These are phyloP conservation scores for Ischnus inquisitorius DNA, from an alignment of 2,888 invertebrate genomes.

Conservation along the genomic window DNA sequence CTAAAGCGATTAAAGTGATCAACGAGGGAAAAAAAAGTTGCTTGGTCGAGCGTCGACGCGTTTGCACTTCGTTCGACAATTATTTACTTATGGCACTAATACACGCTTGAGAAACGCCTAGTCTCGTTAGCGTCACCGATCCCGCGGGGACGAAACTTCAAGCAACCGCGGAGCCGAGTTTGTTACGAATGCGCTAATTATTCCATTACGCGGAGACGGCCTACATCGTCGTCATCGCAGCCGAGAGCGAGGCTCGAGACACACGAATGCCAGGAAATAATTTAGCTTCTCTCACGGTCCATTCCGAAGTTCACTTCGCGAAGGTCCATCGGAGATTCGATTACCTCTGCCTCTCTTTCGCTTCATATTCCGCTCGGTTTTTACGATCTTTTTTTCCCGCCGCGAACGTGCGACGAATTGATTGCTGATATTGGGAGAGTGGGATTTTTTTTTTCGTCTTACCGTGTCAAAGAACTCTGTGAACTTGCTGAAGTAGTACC, in stretches of 20 bases:
- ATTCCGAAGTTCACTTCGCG: conserved; percentile 35
- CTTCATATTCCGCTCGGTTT: conserved; percentile 11
- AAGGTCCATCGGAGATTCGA: conserved; percentile 33
- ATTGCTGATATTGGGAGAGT: neutral
- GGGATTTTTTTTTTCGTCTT: conserved; percentile 79
- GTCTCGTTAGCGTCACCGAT: conserved; percentile 36
- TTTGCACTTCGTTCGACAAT: conserved; percentile 14
- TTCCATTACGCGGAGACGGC: conserved; percentile 19
- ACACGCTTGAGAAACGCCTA: neutral
- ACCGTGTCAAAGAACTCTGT: conserved; percentile 98
- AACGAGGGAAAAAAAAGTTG: neutral
- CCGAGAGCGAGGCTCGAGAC: neutral
- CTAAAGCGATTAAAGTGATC: neutral
- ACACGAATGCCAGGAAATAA: conserved; percentile 40
- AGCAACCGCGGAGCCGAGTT: conserved; percentile 24
- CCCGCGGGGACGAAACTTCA: conserved; percentile 20
- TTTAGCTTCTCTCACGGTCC: conserved; percentile 27
- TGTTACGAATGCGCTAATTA: conserved; percentile 52
- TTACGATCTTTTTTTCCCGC: neutral
- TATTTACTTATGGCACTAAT: neutral
- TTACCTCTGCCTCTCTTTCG: conserved; percentile 17
- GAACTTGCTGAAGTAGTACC: conserved; percentile 99
- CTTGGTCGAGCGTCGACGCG: neutral
- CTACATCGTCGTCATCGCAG: neutral
- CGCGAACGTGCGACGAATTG: conserved; percentile 1